Evolutionary conservation across 2,113 vertebrate genomes (phyloP).

Genomic region (Petromus typicus): DNA sequence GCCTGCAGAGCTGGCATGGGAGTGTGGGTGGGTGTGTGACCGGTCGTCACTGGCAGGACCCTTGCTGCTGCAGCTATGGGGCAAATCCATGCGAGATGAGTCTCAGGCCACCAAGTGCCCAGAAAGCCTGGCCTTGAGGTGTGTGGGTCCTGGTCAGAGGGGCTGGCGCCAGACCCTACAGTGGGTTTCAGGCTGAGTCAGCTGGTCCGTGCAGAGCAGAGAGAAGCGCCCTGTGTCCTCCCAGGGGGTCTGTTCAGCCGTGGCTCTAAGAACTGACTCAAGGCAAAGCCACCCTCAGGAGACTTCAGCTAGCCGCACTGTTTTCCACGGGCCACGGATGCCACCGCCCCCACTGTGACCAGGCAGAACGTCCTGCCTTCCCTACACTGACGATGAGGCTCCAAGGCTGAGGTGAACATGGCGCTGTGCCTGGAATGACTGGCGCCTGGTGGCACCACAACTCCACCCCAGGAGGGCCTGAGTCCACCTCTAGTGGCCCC

Average conservation of each 20-base stretch:
- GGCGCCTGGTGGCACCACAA: background rate
- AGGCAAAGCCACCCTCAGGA: no score
- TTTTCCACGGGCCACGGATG: background rate
- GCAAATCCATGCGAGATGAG: background rate
- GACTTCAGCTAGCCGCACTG: background rate
- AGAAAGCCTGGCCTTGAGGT: no score
- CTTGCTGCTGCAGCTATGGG: background rate
- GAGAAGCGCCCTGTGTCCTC: no score
- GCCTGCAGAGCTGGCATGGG: background rate
- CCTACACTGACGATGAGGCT: background rate
- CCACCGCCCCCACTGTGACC: background rate
- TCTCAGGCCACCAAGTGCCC: background rate
- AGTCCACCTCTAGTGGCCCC: background rate
- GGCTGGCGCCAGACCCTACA: background rate
- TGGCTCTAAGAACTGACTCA: background rate
- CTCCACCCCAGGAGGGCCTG: background rate
- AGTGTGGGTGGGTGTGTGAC: background rate
- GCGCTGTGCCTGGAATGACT: accelerated
- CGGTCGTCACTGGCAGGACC: background rate
- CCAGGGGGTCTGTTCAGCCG: background rate
- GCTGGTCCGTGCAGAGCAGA: background rate
- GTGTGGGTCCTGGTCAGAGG: background rate
- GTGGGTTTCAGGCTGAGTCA: background rate
- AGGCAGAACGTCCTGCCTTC: no score
- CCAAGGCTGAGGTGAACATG: background rate